Evolutionary conservation across 2,888 invertebrate species (phyloP), one percentile per base, ranked within the genome.

Genomic region (Microplitis manilae): DNA sequence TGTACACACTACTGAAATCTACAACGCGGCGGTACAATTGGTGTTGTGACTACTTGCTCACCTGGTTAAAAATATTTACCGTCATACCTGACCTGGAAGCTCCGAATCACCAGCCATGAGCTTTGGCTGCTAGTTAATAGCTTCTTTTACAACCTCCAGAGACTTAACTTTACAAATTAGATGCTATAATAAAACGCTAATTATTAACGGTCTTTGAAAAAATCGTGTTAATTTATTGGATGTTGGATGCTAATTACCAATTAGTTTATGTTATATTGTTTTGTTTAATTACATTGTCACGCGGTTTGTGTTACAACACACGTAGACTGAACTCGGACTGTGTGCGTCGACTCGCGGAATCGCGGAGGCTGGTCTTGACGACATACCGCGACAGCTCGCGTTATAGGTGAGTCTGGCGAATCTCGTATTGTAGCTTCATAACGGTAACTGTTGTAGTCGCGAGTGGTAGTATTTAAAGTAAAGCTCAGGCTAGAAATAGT

Each of bases 21-120:
- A 80, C 82, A 79, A 80, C 83, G 82, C 79, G 81, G 83, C 82
- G 82, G 82, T 84, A 81, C 82, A 82, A 83, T 81, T 73, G 67
- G 2, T 68, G 71, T 67, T 65, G 67, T 75, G 71, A 71, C 74
- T 71, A 77, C 74, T 70, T 59, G 74, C 83, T 85, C 83, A 83
- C 79, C 78, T 75, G 78, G 73, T 73, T 59, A 50, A 13, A 50
- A 50, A 50, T 50, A 50, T 50, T 50, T 30, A 30, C 30, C 30
- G 30, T 30, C 30, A 30, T 30, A 30, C 30, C 30, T 30, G 30
- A 7, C 50, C 13, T 13, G 5, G 5, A 50, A 50, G 50, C 50
- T 50, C 50, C 30, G 30, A 30, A 30, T 30, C 30, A 30, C 30
- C 50, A 13, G 50, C 50, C 50, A 50, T 8, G 13, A 50, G 2